Base-by-base conservation (phyloP, 1,140 invertebrate species). In the Brachionus calyciflorus region DNA sequence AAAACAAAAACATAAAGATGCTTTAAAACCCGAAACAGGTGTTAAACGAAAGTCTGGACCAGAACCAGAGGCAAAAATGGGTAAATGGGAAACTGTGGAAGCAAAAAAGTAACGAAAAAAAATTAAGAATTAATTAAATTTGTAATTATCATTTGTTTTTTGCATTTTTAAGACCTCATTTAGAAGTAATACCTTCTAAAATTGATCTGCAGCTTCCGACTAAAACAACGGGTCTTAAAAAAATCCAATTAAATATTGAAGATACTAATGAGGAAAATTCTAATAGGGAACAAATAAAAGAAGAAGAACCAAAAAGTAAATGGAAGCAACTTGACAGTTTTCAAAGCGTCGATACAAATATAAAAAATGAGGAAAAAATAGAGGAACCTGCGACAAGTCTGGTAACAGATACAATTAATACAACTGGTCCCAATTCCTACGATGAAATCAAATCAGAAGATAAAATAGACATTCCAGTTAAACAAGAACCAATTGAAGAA, bases 131-230 rank as follows among this genome's bases (percentile, higher is more conserved):
- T 19, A 26, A 53, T 24, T 17, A n/a, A 49, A n/a, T 49, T 49
- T 17, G 3, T n/a, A 26, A 6, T 12, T 28, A 55, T 1, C 24
- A 0, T 37, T 37, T 26, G 12, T 10, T 28, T 12, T 37, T 2
- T 63, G 14, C 4, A 37, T 63, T 26, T 63, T 63, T 17, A 37
- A 63, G 57, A 40, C 14, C 28, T 19, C 12, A 24, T 63, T 63
- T 63, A 63, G 33, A 63, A 17, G 10, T 5, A 17, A 37, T 7
- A 40, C 30, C 28, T 26, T 30, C n/a, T 21, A 40, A 40, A 40
- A 17, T 19, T 65, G 21, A 28, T 65, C 40, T 65, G 19, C 37
- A 65, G 21, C 60, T 65, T 65, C 60, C 60, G 41, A n/a, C 19
- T 10, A 65, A 65, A 44, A 24, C 2, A 7, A 14, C 44, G 9